Conservation (phyloP, 2,797 vertebrate genomes). For the Ceyx erithaca region DNA sequence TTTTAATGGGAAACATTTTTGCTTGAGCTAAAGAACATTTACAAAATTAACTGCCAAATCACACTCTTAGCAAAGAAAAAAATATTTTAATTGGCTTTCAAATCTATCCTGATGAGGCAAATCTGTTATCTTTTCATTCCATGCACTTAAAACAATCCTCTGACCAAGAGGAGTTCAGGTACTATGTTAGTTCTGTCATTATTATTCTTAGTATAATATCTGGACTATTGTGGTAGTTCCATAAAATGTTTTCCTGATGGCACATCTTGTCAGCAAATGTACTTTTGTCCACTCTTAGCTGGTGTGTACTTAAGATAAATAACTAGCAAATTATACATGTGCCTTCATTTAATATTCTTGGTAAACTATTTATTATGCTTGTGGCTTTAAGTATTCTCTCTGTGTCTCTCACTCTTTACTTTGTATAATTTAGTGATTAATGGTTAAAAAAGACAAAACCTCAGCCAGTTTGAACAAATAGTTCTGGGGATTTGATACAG, state of each 20-base stretch:
- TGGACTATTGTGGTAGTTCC: background rate
- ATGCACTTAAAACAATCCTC: conserved; percentile 33
- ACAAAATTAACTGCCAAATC: conserved; percentile 67
- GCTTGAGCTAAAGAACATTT: conserved; percentile 63
- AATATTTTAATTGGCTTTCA: conserved; percentile 74
- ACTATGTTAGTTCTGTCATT: background rate
- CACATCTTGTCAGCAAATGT: conserved; percentile 46
- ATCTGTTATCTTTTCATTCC: conserved; percentile 53
- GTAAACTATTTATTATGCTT: conserved; percentile 61
- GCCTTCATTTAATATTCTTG: conserved; percentile 27
- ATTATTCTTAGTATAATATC: background rate
- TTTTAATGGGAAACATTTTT: conserved; percentile 59
- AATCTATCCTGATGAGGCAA: conserved; percentile 36
- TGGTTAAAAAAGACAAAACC: conserved; percentile 44
- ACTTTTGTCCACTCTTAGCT: conserved; percentile 26
- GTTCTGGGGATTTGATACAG: conserved; percentile 50
- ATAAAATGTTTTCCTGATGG: conserved; percentile 40
- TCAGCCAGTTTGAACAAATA: conserved; percentile 58
- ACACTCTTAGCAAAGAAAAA: conserved; percentile 49
- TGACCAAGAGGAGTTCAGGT: conserved; percentile 21
- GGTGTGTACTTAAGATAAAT: conserved; percentile 52
- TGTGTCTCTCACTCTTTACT: conserved; percentile 23
- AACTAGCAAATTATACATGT: conserved; percentile 4
- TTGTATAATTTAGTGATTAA: conserved; percentile 61
- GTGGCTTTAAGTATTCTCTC: background rate